A percentile compares a stretch with the other conserved stretches of the same genome.
phyloP scores from a whole-genome alignment of 2,888 invertebrate species.

The Amblyjoppa proteus region DNA sequence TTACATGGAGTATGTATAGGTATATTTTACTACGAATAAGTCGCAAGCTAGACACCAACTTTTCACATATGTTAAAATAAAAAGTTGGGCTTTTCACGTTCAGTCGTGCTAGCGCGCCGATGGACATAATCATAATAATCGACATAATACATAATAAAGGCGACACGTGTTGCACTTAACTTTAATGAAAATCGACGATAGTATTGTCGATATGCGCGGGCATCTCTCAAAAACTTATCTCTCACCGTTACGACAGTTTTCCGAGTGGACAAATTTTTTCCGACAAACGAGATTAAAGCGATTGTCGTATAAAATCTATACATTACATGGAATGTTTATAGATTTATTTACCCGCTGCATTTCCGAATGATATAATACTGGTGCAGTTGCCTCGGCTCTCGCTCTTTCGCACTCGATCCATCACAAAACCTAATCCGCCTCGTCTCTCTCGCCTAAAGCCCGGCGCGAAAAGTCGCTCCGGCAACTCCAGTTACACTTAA shows the following conservation, averaged over 20 bases:
- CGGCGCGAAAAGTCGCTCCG: neutral
- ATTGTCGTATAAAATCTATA: neutral
- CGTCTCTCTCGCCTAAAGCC: neutral
- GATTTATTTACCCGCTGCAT: neutral
- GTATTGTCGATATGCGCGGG: too few relatives aligned
- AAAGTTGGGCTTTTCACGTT: neutral
- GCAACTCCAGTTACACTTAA: neutral
- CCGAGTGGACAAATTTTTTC: too few relatives aligned
- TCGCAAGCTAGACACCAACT: too few relatives aligned
- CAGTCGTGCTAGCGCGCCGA: neutral
- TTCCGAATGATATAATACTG: conserved; percentile 5
- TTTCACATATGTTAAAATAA: too few relatives aligned
- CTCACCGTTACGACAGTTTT: too few relatives aligned
- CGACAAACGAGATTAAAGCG: too few relatives aligned
- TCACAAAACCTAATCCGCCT: neutral
- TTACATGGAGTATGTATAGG: too few relatives aligned
- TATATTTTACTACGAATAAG: too few relatives aligned
- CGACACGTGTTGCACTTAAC: neutral
- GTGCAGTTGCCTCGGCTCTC: conserved; percentile 5
- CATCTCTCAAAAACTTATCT: too few relatives aligned
- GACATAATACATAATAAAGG: too few relatives aligned
- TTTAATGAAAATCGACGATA: neutral
- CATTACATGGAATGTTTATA: too few relatives aligned
- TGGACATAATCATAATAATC: neutral
- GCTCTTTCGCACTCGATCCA: conserved; percentile 21